Percentiles rank a stretch among this genome's conserved stretches.
Evolutionary conservation across 2,888 invertebrate genomes (phyloP).

Genomic region (Eudasyphora cyanicolor): DNA sequence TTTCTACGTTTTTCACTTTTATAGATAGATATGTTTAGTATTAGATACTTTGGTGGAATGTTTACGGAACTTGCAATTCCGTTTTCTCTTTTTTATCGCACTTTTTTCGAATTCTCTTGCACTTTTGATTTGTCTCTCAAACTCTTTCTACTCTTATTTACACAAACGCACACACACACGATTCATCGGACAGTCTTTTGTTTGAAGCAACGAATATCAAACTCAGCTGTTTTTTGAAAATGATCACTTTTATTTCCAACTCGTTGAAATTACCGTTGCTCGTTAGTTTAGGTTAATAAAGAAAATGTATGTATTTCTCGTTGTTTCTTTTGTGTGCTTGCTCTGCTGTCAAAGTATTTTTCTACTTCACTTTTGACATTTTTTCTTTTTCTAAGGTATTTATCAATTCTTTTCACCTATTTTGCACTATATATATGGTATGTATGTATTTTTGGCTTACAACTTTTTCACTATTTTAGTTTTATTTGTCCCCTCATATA

Average conservation of each 20-base stretch:
- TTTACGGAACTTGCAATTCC: conserved; percentile 35
- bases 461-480: conserved; percentile 4
- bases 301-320: conserved; percentile 37
- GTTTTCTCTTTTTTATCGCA: neutral
- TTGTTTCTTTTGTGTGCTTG: conserved; percentile 28
- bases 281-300: neutral
- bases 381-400: conserved; percentile 40
- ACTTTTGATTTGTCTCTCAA: conserved; percentile 22
- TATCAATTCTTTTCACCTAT: conserved; percentile 1
- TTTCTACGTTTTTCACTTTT: conserved; percentile 16
- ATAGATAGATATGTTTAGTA: neutral
- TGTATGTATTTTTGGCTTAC: neutral
- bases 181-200: too few relatives aligned
- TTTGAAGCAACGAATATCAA: conserved; percentile 32
- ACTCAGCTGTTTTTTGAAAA: conserved; percentile 60
- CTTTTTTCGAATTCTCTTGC: conserved; percentile 20
- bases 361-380: conserved; percentile 60
- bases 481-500: too few relatives aligned
- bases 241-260: conserved; percentile 44
- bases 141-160: conserved; percentile 3
- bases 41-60: conserved; percentile 21
- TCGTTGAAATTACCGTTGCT: conserved; percentile 47
- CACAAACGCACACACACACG: neutral
- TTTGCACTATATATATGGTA: neutral
- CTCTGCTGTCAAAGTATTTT: conserved; percentile 48